Percentiles rank a stretch among this genome's conserved stretches.
phyloP scores from a whole-genome alignment of 2,113 vertebrate genomes.

The Atherinomorus stipes region DNA sequence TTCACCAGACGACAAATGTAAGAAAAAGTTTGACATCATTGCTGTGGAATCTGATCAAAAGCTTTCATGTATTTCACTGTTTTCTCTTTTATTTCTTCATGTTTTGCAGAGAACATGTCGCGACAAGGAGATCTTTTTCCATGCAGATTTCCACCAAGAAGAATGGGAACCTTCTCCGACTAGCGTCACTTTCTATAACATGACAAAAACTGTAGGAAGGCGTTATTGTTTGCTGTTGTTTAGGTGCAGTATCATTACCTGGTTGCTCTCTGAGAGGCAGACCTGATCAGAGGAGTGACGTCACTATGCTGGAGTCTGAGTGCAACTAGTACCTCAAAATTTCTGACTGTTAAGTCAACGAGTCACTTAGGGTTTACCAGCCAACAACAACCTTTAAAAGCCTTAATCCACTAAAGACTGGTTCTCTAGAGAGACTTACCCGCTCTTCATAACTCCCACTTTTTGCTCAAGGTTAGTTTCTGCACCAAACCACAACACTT shows the following conservation, averaged over 20 bases:
- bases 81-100: not conserved
- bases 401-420: conserved; percentile 68
- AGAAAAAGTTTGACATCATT: not conserved
- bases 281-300: conserved; percentile 36
- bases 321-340: conserved; percentile 41
- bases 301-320: conserved; percentile 15
- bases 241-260: conserved; percentile 30
- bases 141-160: conserved; percentile 41
- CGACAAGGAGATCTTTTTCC: conserved; percentile 12
- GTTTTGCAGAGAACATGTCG: conserved; percentile 47
- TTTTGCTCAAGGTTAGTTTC: not conserved
- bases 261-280: conserved; percentile 53
- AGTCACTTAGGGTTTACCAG: conserved; percentile 51
- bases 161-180: conserved; percentile 38
- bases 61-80: not conserved
- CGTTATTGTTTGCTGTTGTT: conserved; percentile 36
- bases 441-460: conserved; percentile 28
- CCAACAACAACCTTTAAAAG: conserved; percentile 59
- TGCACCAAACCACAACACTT: conserved; percentile 38
- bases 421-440: conserved; percentile 57
- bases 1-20: conserved; percentile 63
- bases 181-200: conserved; percentile 22
- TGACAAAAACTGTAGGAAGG: conserved; percentile 38
- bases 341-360: conserved; percentile 20
- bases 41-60: not conserved